Evolutionary conservation across 2,113 vertebrate genomes (phyloP).

Genomic region (Rhabdornis inornatus): DNA sequence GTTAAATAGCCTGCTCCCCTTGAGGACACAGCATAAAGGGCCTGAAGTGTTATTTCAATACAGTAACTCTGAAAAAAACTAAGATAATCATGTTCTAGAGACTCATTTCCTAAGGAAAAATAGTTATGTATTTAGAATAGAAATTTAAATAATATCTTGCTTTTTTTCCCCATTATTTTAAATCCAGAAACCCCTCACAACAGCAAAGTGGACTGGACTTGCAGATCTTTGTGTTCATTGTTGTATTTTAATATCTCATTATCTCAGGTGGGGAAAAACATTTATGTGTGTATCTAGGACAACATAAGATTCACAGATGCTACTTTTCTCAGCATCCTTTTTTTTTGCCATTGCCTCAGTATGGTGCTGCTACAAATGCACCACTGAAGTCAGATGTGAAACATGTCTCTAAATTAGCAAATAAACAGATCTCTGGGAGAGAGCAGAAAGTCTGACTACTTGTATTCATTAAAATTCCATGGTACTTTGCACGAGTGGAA

Average conservation of each 20-base stretch:
- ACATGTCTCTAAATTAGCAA: background rate
- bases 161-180: background rate
- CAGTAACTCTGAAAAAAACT: background rate
- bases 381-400: background rate
- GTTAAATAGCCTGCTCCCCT: background rate
- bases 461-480: slow-evolving; percentile 52
- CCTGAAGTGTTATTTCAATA: background rate
- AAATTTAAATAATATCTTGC: background rate
- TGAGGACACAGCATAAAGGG: background rate
- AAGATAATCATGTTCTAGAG: background rate
- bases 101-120: background rate
- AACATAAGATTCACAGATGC: background rate
- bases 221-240: background rate
- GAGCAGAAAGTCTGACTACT: background rate
- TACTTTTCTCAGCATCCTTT: background rate
- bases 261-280: background rate
- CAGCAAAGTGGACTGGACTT: background rate
- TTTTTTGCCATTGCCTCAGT: background rate
- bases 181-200: background rate
- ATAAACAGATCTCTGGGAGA: slow-evolving; percentile 12
- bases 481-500: slow-evolving; percentile 36
- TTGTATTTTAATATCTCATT: background rate
- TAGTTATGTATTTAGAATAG: background rate
- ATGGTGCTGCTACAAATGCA: background rate
- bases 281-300: background rate